Evolutionary conservation across 1,140 invertebrate genomes (phyloP).

Genomic region (Agrypnia vestita): DNA sequence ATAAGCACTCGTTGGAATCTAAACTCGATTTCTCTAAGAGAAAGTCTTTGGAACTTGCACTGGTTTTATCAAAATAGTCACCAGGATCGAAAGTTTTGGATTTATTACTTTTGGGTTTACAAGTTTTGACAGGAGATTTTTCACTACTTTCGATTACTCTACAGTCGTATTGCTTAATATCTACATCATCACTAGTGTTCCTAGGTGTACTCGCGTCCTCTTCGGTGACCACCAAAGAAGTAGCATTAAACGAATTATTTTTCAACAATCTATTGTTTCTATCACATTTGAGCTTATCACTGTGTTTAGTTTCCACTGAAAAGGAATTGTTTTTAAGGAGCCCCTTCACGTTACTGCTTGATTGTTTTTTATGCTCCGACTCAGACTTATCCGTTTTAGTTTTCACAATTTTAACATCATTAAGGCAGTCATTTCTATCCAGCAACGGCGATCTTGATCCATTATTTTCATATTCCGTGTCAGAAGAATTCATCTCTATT

Average conservation of each 20-base stretch:
- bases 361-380: constrained; percentile 67
- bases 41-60: constrained; percentile 78
- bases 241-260: constrained; percentile 64
- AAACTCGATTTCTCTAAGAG: constrained; percentile 74
- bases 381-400: constrained; percentile 64
- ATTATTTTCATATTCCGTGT: constrained; percentile 76
- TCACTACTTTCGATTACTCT: constrained; percentile 56
- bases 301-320: constrained; percentile 64
- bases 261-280: constrained; percentile 70
- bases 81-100: constrained; percentile 54
- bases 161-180: constrained; percentile 34
- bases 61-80: constrained; percentile 74
- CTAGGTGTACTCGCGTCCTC: constrained; percentile 29
- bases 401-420: constrained; percentile 67
- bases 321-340: constrained; percentile 61
- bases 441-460: constrained; percentile 75
- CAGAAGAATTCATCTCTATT: constrained; percentile 69
- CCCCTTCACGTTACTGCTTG: constrained; percentile 66
- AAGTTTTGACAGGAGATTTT: constrained; percentile 42
- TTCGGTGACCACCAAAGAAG: constrained; percentile 46
- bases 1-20: constrained; percentile 69
- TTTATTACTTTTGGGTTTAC: constrained; percentile 54
- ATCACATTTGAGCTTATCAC: constrained; percentile 68
- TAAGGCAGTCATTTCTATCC: constrained; percentile 64
- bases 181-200: constrained; percentile 2